A percentile compares a stretch with the other conserved stretches of the same genome.
Conservation (phyloP, 2,888 invertebrate species). For the Ectemnius lituratus region DNA sequence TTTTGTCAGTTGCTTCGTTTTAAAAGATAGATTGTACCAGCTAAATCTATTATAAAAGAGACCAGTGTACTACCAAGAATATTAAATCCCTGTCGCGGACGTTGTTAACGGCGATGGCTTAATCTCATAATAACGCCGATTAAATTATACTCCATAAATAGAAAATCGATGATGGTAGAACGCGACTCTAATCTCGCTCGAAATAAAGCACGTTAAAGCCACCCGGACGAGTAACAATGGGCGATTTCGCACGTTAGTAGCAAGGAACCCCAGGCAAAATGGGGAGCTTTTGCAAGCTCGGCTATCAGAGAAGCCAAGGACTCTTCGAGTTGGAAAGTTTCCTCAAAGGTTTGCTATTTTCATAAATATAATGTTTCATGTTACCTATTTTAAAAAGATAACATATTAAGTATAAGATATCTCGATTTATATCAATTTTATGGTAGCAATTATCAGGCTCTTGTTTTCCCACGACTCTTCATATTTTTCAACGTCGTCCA, state of each 20-base stretch:
- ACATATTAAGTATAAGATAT: too few relatives aligned
- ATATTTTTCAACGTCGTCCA: too few relatives aligned
- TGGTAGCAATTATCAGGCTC: too few relatives aligned
- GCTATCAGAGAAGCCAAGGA: too few relatives aligned
- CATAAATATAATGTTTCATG: too few relatives aligned
- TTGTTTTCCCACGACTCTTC: too few relatives aligned
- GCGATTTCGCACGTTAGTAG: conserved; percentile 16
- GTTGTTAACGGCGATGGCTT: conserved; percentile 34
- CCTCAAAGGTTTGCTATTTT: too few relatives aligned
- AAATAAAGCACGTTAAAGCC: conserved; percentile 38
- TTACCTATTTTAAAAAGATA: too few relatives aligned
- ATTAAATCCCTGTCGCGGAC: conserved; percentile 29
- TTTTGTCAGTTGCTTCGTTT: too few relatives aligned
- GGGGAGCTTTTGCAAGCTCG: neutral
- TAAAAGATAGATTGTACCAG: too few relatives aligned
- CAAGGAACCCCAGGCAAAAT: neutral
- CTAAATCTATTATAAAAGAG: too few relatives aligned
- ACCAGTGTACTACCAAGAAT: conserved; percentile 23
- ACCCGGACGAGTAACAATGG: conserved; percentile 9
- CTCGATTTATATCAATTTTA: too few relatives aligned
- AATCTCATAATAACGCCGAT: conserved; percentile 43
- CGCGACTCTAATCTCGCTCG: conserved; percentile 31
- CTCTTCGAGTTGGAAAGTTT: neutral
- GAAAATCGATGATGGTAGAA: conserved; percentile 47
- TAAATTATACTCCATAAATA: conserved; percentile 54